Evolutionary conservation across 1,140 invertebrate genomes (phyloP), one percentile per base, ranked within the genome.

Genomic region (Drosophila kikkawai): DNA sequence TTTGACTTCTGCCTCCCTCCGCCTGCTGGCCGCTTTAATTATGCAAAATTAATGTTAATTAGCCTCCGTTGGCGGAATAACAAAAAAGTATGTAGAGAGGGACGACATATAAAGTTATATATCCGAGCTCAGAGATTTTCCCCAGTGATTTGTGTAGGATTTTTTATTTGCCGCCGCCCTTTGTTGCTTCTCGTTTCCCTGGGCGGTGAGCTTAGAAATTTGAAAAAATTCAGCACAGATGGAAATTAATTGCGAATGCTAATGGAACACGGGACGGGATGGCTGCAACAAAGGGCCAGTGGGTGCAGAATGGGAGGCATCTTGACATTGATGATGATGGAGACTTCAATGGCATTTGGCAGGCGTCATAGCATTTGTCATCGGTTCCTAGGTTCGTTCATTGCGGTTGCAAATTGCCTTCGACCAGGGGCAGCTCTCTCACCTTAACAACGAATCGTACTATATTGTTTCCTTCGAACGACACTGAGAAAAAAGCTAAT

Each of bases 41-140:
- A 87, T 87, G 84, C 84, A 90, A 88, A 90, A 90, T 88, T 90
- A 84, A 88, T 79, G 75, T 90, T 90, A 88, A 88, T 88, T 88
- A 88, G 77, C 83, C 85, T 90, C 81, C 56, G 80, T 70, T 75
- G 71, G 29, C 65, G 66, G 65, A 75, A 87, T 84, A 75, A 78
- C 61, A 83, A 80, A 61, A 73, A 41, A 55, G 48, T 55, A 15
- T 11, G 59, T 22, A 59, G 32, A 44, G 39, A 44, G 13, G n/a
- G n/a, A 44, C 59, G 44, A 68, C 55, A 74, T 50, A 60, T 50
- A 73, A 61, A 63, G 42, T 47, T 56, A 50, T 44, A 78, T 39
- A 68, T 68, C 26, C 39, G 22, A 61, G 44, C 67, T 69, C n/a
- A 59, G 45, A 50, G 50, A 79, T 45, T 63, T 83, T 50, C 74